A percentile compares a stretch with the other conserved stretches of the same genome.
phyloP scores from a whole-genome alignment of 1,140 invertebrate species.

The Zaprionus ghesquierei region DNA sequence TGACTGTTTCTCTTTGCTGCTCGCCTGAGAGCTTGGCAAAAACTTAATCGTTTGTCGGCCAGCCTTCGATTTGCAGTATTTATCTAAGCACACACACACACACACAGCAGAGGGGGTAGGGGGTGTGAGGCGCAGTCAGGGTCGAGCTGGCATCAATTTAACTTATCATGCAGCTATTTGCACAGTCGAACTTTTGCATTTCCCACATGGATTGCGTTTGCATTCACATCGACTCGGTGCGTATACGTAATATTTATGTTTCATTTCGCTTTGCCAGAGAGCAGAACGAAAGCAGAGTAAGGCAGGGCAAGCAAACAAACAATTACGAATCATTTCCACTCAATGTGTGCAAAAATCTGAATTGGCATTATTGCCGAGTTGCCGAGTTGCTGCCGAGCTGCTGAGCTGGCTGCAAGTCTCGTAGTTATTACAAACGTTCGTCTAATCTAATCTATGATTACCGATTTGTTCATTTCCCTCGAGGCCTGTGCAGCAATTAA shows the following conservation, averaged over 20 bases:
- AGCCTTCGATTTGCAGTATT: constrained; percentile 60
- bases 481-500: constrained; percentile 67
- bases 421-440: constrained; percentile 69
- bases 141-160: constrained; percentile 61
- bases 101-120: not conserved
- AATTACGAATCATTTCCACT: constrained; percentile 55
- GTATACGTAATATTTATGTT: constrained; percentile 79
- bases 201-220: constrained; percentile 56
- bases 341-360: constrained; percentile 41
- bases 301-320: constrained; percentile 45
- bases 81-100: constrained; percentile 44
- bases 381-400: not conserved
- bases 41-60: constrained; percentile 63
- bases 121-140: not conserved
- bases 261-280: constrained; percentile 45
- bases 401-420: constrained; percentile 16
- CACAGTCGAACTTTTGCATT: constrained; percentile 64
- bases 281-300: not conserved
- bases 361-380: constrained; percentile 50
- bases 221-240: constrained; percentile 8
- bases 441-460: constrained; percentile 71
- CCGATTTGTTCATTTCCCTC: constrained; percentile 45
- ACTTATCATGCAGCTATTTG: constrained; percentile 60
- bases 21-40: constrained; percentile 37
- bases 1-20: not conserved